A percentile compares a stretch with the other conserved stretches of the same genome.
Conservation (phyloP, 2,113 vertebrate species). For the Eonycteris spelaea region DNA sequence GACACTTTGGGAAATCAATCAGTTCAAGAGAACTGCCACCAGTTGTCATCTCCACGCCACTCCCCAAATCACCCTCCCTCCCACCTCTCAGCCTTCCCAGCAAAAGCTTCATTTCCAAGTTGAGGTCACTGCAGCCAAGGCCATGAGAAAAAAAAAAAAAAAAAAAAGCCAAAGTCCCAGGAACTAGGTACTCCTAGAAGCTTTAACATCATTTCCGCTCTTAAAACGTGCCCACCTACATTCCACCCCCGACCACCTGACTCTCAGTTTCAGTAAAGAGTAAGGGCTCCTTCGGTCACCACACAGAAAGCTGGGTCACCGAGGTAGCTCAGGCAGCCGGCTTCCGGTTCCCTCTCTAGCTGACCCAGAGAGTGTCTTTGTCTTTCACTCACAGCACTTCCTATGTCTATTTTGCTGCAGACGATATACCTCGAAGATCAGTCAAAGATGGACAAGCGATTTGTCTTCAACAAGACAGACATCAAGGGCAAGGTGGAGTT, state of each 20-base stretch:
- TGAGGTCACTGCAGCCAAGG: background rate
- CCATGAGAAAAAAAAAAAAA: background rate
- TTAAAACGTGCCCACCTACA: background rate
- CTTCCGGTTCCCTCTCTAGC: background rate
- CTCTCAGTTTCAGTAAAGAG: background rate
- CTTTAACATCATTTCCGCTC: background rate
- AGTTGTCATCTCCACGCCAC: background rate
- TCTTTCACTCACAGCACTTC: background rate
- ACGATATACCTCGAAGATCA: constrained; percentile 43
- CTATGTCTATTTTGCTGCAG: constrained; percentile 52
- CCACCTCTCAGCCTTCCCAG: background rate
- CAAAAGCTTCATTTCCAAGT: background rate
- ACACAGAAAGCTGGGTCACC: background rate
- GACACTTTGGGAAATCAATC: background rate
- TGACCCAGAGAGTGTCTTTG: background rate
- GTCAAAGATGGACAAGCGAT: constrained; percentile 66
- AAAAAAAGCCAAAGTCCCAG: background rate
- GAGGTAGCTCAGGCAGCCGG: background rate
- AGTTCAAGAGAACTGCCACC: background rate
- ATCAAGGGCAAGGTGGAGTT: constrained; percentile 51
- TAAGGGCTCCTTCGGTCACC: background rate
- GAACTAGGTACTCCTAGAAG: background rate
- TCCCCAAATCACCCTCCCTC: background rate
- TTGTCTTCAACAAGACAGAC: constrained; percentile 72
- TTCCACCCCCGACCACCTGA: background rate